Percentiles rank a stretch among this genome's conserved stretches.
phyloP scores from a whole-genome alignment of 2,888 invertebrate species.

The Drosophila mayaguana region DNA sequence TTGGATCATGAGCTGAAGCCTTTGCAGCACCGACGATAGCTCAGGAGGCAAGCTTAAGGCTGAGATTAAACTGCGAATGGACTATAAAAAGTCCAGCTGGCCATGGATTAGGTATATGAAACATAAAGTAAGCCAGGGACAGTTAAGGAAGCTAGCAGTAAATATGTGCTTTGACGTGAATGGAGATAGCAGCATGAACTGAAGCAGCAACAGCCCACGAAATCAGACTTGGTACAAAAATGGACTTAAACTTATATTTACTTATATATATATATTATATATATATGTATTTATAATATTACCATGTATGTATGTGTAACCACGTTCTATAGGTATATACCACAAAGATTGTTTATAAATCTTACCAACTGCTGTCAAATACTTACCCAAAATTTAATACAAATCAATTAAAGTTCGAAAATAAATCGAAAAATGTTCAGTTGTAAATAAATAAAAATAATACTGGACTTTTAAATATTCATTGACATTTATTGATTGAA shows the following conservation, averaged over 20 bases:
- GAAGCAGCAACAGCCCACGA: neutral
- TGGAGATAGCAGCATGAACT: neutral
- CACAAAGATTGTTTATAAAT: neutral
- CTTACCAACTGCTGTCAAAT: neutral
- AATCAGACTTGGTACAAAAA: neutral
- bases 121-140: neutral
- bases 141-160: neutral
- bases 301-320: neutral
- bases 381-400: neutral
- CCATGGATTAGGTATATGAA: neutral
- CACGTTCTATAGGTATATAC: neutral
- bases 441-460: constrained; percentile 15
- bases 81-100: no score
- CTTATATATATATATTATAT: no score
- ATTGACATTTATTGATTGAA: constrained; percentile 82
- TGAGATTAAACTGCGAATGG: no score
- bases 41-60: neutral
- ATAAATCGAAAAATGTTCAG: neutral
- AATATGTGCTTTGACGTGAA: neutral
- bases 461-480: constrained; percentile 64
- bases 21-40: neutral
- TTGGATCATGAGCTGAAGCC: no score
- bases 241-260: no score
- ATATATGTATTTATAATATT: no score
- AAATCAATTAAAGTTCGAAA: neutral